phyloP scores from a whole-genome alignment of 2,888 invertebrate genomes.

The Dromius quadrimaculatus region DNA sequence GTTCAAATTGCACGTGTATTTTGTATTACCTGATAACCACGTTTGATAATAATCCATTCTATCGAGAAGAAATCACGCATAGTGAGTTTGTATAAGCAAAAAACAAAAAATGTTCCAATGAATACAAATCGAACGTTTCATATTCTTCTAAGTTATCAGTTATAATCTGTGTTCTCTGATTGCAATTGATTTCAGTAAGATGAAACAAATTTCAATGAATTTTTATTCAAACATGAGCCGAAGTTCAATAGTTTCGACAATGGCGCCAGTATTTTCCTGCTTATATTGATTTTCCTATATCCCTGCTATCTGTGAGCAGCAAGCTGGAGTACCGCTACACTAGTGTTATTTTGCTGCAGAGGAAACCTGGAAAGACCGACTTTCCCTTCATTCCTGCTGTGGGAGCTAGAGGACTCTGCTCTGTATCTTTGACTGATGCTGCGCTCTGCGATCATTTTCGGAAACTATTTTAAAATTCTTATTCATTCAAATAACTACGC shows the following conservation, averaged over 20 bases:
- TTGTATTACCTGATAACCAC: conserved; percentile 12
- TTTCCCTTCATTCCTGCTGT: not conserved
- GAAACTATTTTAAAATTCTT: not conserved
- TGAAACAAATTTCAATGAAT: too few relatives aligned
- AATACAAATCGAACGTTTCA: not conserved
- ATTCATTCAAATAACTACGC: too few relatives aligned
- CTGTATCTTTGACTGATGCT: not conserved
- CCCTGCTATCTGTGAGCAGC: not conserved
- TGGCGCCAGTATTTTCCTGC: not conserved
- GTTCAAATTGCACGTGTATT: conserved; percentile 13
- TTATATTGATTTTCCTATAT: not conserved
- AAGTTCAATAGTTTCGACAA: not conserved
- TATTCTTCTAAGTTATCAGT: not conserved
- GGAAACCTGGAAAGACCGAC: not conserved
- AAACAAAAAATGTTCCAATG: too few relatives aligned
- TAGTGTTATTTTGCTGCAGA: not conserved
- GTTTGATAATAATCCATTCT: conserved; percentile 16
- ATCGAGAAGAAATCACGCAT: conserved; percentile 9
- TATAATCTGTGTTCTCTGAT: too few relatives aligned
- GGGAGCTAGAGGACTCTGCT: not conserved
- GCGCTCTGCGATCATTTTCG: not conserved
- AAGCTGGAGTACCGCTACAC: not conserved
- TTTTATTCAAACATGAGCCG: too few relatives aligned
- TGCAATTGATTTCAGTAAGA: too few relatives aligned
- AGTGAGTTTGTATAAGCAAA: too few relatives aligned